Percentiles rank a stretch among this genome's conserved stretches.
Conservation (phyloP, 2,113 vertebrate genomes). For the Pseudois nayaur region DNA sequence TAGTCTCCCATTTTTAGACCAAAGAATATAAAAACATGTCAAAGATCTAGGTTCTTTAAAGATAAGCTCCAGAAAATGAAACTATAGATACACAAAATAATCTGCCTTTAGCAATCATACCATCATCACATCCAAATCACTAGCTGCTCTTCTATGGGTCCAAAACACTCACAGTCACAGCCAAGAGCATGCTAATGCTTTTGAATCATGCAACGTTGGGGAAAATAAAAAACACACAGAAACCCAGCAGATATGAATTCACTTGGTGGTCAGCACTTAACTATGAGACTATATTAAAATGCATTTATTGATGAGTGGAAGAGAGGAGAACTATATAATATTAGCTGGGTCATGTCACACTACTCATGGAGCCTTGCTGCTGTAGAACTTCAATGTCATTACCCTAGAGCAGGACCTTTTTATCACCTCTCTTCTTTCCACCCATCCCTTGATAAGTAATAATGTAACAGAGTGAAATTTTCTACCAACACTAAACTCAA, state of each 20-base stretch:
- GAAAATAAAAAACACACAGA: not conserved
- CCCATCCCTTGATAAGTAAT: not conserved
- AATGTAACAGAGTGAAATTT: not conserved
- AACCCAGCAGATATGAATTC: not conserved
- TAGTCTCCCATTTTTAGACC: not conserved
- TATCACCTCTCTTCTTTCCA: not conserved
- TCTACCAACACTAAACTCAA: not conserved
- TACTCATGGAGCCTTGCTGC: not conserved
- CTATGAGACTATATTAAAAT: not conserved
- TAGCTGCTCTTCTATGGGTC: not conserved
- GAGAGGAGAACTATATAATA: not conserved
- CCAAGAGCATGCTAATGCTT: not conserved
- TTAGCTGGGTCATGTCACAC: not conserved
- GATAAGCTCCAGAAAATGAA: not conserved
- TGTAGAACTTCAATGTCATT: not conserved
- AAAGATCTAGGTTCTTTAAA: not conserved
- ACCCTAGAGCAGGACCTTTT: not conserved
- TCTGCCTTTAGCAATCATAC: not conserved
- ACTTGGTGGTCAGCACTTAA: not conserved
- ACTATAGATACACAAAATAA: not conserved
- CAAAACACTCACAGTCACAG: not conserved
- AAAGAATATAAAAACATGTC: not conserved
- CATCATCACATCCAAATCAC: not conserved
- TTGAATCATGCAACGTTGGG: not conserved
- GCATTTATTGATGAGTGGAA: not conserved